A percentile compares a stretch with the other conserved stretches of the same genome.
Conservation (phyloP, 37 sponge, comb jelly and placozoan species). For the Mnemiopsis leidyi region DNA sequence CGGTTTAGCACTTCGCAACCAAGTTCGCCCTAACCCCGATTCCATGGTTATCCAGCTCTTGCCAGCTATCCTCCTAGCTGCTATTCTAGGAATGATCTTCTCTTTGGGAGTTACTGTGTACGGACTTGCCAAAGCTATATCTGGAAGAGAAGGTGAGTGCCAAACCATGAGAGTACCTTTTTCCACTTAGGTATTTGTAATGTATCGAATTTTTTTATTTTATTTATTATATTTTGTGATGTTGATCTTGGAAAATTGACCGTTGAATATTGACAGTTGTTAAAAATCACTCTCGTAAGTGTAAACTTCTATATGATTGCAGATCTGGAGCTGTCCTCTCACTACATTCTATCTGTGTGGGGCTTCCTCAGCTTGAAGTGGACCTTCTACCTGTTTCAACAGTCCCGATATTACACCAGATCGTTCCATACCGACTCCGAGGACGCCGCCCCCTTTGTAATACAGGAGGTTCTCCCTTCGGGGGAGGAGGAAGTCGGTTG, state of each 20-base stretch:
- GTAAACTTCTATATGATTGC: no score
- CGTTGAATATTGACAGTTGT: no score
- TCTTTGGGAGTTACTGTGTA: conserved; percentile 19
- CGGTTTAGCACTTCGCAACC: background rate
- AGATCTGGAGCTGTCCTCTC: background rate
- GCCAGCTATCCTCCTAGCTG: conserved; percentile 37
- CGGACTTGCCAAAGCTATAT: conserved; percentile 14
- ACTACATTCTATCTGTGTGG: conserved; percentile 62
- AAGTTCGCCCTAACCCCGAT: background rate
- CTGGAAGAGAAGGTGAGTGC: background rate
- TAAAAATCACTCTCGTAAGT: no score
- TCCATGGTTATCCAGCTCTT: background rate
- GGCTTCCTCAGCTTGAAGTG: conserved; percentile 29
- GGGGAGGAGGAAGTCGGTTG: no score
- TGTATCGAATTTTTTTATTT: no score
- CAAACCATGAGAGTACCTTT: background rate
- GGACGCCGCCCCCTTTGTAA: background rate
- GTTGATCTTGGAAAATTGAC: no score
- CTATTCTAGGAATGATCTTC: conserved; percentile 44
- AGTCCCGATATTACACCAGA: background rate
- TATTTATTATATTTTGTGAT: no score
- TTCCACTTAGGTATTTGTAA: no score
- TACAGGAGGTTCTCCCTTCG: background rate
- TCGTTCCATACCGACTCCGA: background rate
- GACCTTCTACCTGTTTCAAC: conserved; percentile 33